Conservation (phyloP, 2,113 vertebrate species). For the Naja naja region DNA sequence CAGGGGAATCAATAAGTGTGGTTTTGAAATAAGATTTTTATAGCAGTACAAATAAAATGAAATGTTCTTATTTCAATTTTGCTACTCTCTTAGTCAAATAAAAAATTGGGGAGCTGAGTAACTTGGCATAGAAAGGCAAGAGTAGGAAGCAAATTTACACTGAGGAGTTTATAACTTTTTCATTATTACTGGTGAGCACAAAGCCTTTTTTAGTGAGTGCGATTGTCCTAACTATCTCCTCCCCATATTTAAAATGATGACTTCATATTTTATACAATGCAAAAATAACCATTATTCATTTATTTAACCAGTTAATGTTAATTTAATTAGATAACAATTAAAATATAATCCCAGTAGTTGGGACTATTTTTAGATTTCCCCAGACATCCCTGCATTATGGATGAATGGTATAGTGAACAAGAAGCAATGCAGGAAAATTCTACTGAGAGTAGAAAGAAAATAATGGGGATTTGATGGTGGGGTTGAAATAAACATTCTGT, state of each 20-base stretch:
- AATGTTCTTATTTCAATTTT: background rate
- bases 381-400: background rate
- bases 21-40: background rate
- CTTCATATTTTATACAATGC: background rate
- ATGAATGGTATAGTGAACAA: background rate
- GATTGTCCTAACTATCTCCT: background rate
- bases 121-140: background rate
- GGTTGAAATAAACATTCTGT: background rate
- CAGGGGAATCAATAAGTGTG: background rate
- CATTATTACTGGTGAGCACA: background rate
- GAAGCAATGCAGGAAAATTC: background rate
- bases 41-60: background rate
- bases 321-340: background rate
- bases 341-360: background rate
- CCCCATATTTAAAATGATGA: background rate
- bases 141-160: background rate
- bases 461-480: background rate
- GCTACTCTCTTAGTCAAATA: background rate
- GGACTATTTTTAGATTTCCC: background rate
- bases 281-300: background rate
- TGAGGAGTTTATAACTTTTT: background rate
- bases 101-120: background rate
- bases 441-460: background rate
- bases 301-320: background rate
- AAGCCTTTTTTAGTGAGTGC: background rate